These are phyloP conservation scores for Melieria omissa DNA, from an alignment of 2,888 invertebrate genomes.

Conservation along the genomic window DNA sequence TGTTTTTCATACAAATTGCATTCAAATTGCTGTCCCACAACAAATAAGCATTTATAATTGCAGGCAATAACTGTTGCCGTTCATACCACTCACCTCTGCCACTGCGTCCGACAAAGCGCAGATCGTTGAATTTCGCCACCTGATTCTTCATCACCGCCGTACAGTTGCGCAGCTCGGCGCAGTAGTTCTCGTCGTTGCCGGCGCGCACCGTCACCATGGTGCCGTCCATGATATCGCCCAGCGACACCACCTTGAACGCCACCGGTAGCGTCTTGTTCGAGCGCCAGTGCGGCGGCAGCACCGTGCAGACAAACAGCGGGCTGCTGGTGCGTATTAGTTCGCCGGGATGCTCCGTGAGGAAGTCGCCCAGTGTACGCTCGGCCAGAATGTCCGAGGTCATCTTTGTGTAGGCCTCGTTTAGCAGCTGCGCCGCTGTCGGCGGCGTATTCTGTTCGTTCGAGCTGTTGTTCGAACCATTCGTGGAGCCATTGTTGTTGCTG, in stretches of 20 bases:
- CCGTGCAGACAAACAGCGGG: slow-evolving; percentile 95
- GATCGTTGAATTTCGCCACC: slow-evolving; percentile 98
- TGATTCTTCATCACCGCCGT: slow-evolving; percentile 98
- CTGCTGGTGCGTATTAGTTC: slow-evolving; percentile 92
- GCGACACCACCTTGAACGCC: slow-evolving; percentile 95
- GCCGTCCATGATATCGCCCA: slow-evolving; percentile 95
- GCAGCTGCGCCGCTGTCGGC: slow-evolving; percentile 75
- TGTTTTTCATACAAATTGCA: too few relatives aligned
- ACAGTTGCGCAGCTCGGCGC: slow-evolving; percentile 93
- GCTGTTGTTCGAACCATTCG: slow-evolving; percentile 55
- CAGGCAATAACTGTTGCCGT: too few relatives aligned
- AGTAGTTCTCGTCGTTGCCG: slow-evolving; percentile 98
- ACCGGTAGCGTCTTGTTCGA: slow-evolving; percentile 98
- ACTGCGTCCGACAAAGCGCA: slow-evolving; percentile 97
- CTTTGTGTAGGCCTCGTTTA: slow-evolving; percentile 87
- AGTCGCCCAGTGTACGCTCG: slow-evolving; percentile 86
- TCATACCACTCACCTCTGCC: slow-evolving; percentile 87
- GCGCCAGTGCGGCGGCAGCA: slow-evolving; percentile 95
- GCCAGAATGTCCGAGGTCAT: slow-evolving; percentile 92
- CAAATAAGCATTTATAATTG: too few relatives aligned
- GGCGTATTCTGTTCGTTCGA: slow-evolving; percentile 73
- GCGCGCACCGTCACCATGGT: slow-evolving; percentile 95
- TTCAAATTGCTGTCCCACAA: too few relatives aligned
- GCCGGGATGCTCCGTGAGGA: slow-evolving; percentile 89
- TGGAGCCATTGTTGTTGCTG: slow-evolving; percentile 68